Percentiles rank a stretch among this genome's conserved stretches.
Conservation (phyloP, 2,888 invertebrate species). For the Bimastos eiseni region DNA sequence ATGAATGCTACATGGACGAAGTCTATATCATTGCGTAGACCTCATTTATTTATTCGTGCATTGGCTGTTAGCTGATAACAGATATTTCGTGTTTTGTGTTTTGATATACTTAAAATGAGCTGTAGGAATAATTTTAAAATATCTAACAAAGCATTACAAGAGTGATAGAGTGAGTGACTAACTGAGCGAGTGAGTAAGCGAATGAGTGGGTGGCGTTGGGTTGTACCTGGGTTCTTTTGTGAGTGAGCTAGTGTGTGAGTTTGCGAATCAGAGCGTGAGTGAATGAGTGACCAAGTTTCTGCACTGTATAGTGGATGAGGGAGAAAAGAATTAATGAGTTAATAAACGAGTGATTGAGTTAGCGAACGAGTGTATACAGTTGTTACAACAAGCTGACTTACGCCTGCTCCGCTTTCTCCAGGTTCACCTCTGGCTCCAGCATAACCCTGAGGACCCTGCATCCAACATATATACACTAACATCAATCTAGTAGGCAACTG, state of each 20-base stretch:
- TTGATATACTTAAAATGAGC: neutral
- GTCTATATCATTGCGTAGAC: neutral
- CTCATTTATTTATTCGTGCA: too few species aligned
- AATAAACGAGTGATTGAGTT: neutral
- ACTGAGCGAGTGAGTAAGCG: neutral
- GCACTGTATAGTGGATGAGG: too few species aligned
- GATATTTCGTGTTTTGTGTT: neutral
- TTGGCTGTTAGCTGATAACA: too few species aligned
- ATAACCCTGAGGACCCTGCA: neutral
- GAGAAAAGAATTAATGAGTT: neutral
- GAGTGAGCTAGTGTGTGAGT: neutral
- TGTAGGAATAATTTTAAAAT: neutral
- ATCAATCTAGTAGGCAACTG: neutral
- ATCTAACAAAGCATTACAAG: neutral
- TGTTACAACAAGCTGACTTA: neutral
- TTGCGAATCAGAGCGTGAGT: neutral
- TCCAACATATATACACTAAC: neutral
- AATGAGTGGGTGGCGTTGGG: too few species aligned
- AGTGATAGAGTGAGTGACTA: neutral
- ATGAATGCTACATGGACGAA: neutral
- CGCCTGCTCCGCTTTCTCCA: neutral
- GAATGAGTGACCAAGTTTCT: neutral
- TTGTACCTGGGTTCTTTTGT: too few species aligned
- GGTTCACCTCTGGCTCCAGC: conserved; percentile 15
- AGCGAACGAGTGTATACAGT: neutral